Percentiles rank a stretch among this genome's conserved stretches.
phyloP scores from a whole-genome alignment of 2,888 invertebrate species.

The Darwinula stevensoni region DNA sequence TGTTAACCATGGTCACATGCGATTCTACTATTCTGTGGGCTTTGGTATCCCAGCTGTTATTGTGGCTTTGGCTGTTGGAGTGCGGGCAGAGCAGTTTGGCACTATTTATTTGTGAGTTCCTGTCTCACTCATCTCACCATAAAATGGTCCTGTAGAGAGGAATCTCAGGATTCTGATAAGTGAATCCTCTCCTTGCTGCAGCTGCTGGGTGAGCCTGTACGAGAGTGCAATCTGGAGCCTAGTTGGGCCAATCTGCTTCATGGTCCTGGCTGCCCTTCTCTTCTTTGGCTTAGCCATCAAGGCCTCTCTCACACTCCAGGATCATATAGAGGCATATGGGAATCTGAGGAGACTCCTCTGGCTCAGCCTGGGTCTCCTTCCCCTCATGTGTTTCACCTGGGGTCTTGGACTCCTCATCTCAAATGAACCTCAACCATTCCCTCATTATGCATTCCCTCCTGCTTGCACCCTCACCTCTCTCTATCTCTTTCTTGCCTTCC shows the following conservation, averaged over 20 bases:
- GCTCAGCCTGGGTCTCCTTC: slow-evolving; percentile 56
- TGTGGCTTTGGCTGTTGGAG: slow-evolving; percentile 66
- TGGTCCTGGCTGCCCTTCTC: slow-evolving; percentile 42
- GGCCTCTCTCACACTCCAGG: slow-evolving; percentile 67
- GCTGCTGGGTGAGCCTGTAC: slow-evolving; percentile 82
- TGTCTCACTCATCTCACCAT: too few species aligned
- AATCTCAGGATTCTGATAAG: too few species aligned
- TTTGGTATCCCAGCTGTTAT: slow-evolving; percentile 74
- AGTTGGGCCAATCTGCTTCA: slow-evolving; percentile 56
- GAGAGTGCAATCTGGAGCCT: slow-evolving; percentile 86
- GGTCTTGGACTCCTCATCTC: slow-evolving; percentile 47
- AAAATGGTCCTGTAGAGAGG: too few species aligned
- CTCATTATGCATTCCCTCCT: slow-evolving; percentile 44
- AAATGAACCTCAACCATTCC: slow-evolving; percentile 34
- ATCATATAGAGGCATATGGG: slow-evolving; percentile 60
- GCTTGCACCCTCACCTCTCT: slow-evolving; percentile 47
- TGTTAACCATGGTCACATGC: slow-evolving; percentile 79
- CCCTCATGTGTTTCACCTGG: slow-evolving; percentile 57
- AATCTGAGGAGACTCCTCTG: slow-evolving; percentile 48
- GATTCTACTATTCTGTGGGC: slow-evolving; percentile 64
- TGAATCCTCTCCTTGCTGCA: slow-evolving; percentile 20
- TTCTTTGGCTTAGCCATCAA: slow-evolving; percentile 56
- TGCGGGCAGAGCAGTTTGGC: slow-evolving; percentile 78
- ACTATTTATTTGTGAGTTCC: slow-evolving; percentile 62
- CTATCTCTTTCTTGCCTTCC: slow-evolving; percentile 28